Percentiles rank a stretch among this genome's conserved stretches.
Evolutionary conservation across 1,140 invertebrate genomes (phyloP).

Genomic region (Lordiphosa collinella): DNA sequence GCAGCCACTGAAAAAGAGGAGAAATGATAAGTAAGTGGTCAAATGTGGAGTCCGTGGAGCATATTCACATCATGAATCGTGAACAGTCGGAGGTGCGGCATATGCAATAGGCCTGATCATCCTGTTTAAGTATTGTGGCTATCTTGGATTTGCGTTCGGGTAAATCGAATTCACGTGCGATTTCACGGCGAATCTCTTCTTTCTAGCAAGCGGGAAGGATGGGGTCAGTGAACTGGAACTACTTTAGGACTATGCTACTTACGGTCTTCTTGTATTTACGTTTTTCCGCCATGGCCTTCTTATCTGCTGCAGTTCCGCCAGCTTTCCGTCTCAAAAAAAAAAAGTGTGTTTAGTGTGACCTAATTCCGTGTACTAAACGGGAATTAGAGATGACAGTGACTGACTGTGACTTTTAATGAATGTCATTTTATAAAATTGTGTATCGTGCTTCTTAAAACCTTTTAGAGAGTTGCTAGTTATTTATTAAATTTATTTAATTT

Average conservation of each 20-base stretch:
- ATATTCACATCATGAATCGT: constrained; percentile 96
- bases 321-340: not conserved
- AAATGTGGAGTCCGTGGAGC: not conserved
- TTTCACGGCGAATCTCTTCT: constrained; percentile 94
- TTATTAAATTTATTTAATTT: no score
- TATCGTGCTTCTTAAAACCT: no score
- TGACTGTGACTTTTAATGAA: no score
- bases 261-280: constrained; percentile 10
- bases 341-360: not conserved
- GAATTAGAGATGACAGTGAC: not conserved
- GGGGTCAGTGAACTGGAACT: not conserved
- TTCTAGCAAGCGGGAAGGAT: constrained; percentile 81
- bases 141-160: constrained; percentile 95
- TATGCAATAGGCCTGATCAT: constrained; percentile 95
- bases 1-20: constrained; percentile 86
- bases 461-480: no score
- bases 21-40: no score
- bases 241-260: not conserved
- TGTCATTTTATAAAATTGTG: no score
- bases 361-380: not conserved
- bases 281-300: constrained; percentile 1
- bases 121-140: constrained; percentile 91
- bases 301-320: not conserved
- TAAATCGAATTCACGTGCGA: constrained; percentile 92
- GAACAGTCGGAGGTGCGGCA: constrained; percentile 95